These are phyloP conservation scores for Drosophila leontia DNA, from an alignment of 1,140 invertebrate species.

Conservation along the genomic window DNA sequence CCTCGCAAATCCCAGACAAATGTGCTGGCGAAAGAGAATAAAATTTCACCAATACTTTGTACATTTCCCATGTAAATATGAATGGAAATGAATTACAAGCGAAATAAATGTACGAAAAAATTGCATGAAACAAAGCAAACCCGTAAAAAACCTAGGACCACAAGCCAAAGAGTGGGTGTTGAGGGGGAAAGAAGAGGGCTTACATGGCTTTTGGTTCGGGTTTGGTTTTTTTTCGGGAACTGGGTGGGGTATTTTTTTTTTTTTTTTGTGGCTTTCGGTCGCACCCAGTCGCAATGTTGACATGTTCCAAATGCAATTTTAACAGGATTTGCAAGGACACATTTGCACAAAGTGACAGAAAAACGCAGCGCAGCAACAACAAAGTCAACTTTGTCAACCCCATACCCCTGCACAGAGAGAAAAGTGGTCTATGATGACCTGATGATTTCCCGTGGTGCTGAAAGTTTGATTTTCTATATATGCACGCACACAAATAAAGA, in stretches of 20 bases:
- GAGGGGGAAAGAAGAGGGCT: constrained; percentile 18
- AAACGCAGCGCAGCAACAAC: constrained; percentile 73
- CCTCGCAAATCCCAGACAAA: constrained; percentile 74
- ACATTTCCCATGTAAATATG: constrained; percentile 74
- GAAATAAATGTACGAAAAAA: constrained; percentile 80
- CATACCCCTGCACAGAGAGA: constrained; percentile 25
- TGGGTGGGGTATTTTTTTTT: constrained; percentile 17
- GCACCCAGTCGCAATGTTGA: constrained; percentile 74
- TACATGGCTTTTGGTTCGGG: constrained; percentile 34
- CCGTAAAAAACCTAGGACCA: constrained; percentile 56
- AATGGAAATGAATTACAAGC: constrained; percentile 83
- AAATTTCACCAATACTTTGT: constrained; percentile 56
- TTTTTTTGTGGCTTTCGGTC: constrained; percentile 65
- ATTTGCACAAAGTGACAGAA: constrained; percentile 82
- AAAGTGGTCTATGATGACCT: neutral
- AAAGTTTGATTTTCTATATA: neutral
- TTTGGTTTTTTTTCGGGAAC: constrained; percentile 31
- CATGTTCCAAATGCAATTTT: constrained; percentile 84
- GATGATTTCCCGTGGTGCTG: neutral
- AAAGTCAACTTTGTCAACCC: constrained; percentile 65
- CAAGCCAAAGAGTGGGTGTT: constrained; percentile 24
- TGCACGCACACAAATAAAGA: no score
- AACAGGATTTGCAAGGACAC: constrained; percentile 83
- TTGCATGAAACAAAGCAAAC: constrained; percentile 70
- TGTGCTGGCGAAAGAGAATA: constrained; percentile 55